Conservation (phyloP, 2,113 vertebrate species). For the Eptesicus fuscus region DNA sequence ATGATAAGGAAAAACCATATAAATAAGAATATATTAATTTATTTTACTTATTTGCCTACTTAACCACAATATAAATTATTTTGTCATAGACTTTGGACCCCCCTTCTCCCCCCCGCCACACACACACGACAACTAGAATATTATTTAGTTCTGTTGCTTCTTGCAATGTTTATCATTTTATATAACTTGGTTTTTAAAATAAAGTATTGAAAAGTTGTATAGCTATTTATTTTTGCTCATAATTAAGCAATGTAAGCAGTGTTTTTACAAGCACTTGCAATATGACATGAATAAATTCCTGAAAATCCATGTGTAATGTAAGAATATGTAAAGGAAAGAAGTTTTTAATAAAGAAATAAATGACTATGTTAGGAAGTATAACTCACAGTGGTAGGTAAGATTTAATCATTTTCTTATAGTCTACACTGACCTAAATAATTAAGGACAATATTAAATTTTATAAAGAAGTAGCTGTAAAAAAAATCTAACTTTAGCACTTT, state of each 20-base stretch:
- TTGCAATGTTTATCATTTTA: not conserved
- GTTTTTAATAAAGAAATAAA: not conserved
- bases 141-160: not conserved
- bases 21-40: not conserved
- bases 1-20: not conserved
- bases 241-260: not conserved
- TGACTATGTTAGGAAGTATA: not conserved
- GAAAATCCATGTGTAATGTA: not conserved
- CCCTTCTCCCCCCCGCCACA: too few relatives aligned
- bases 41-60: not conserved
- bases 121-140: not conserved
- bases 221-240: not conserved
- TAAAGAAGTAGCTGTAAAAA: not conserved
- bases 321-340: not conserved
- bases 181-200: not conserved
- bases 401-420: not conserved
- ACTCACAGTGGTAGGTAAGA: not conserved
- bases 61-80: not conserved
- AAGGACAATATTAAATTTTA: not conserved
- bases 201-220: not conserved
- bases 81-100: not conserved
- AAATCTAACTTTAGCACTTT: not conserved
- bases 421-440: not conserved
- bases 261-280: not conserved
- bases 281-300: not conserved